Evolutionary conservation across 2,113 vertebrate genomes (phyloP), one percentile per base, ranked within the genome.

Genomic region (Climacteris rufus): DNA sequence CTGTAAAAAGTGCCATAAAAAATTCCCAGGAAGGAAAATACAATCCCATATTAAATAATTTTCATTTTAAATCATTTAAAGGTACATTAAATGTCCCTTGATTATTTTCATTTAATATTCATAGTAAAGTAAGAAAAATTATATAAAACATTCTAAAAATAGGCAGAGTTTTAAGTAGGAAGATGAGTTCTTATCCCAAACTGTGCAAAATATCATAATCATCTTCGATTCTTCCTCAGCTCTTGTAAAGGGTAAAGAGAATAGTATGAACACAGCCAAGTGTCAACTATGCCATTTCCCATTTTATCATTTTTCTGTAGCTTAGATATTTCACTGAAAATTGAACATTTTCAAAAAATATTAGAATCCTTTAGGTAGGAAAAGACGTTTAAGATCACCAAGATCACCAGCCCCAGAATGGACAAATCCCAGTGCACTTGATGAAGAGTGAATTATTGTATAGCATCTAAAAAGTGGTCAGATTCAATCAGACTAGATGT

Each of bases 371-470:
- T 75, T 50, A 39, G 20, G 21, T 33, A 66, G 47, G 37, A 89
- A 92, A 76, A 45, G 10, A 42, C 19, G 16, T 74, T 64, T 64
- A 75, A 69, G 30, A 22, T 47, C 60, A 56, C 27, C 2, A 4
- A 61, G 21, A 45, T 24, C 37, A 45, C 28, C 37, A 50, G 10
- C 6, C 5, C 20, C 24, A 37, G 66, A 72, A 33, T 31, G 28
- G 30, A 49, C 37, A 28, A 81, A 90, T 27, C 21, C 17, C 1
- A 1, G 20, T 13, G 37, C 1, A 0, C 4, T 33, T 21, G 22
- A 71, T 31, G 31, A 66, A 13, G 28, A 81, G 4, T 37, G 22
- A 87, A 25, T 83, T 71, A 53, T 4, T 90, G 42, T 44, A 4
- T 27, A 50, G 33, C 7, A 20, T 7, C 65, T 79, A 17, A 45